Conservation (phyloP, 2,797 vertebrate species). For the Furcifer pardalis region DNA sequence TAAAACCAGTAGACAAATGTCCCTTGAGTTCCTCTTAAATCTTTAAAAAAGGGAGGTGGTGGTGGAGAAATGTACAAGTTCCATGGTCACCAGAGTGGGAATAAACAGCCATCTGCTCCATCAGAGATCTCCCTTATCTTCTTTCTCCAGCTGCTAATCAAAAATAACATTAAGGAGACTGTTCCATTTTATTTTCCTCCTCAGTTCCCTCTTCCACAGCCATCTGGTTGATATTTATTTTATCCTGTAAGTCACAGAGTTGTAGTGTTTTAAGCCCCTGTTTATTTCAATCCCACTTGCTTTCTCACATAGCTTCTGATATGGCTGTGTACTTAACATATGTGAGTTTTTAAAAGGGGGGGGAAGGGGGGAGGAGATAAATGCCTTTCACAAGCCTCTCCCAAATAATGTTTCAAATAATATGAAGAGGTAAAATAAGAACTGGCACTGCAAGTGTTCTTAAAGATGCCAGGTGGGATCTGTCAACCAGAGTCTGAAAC, state of each 20-base stretch:
- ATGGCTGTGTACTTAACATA: background rate
- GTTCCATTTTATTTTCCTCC: conserved; percentile 1
- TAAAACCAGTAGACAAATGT: background rate
- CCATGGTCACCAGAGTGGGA: background rate
- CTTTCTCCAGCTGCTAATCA: conserved; percentile 8
- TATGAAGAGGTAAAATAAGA: conserved; percentile 26
- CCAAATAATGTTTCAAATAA: conserved; percentile 9
- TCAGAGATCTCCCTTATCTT: conserved; percentile 19
- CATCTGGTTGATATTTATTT: conserved; percentile 19
- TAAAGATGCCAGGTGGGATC: conserved; percentile 26
- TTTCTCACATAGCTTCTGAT: background rate
- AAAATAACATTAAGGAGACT: background rate
- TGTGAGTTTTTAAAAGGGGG: background rate
- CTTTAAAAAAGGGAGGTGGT: background rate
- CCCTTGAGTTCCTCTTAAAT: background rate
- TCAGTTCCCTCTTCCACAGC: background rate
- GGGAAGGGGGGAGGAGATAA: background rate
- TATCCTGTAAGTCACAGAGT: background rate
- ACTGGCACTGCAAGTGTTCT: conserved; percentile 10
- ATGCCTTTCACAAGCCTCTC: conserved; percentile 11
- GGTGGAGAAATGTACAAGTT: background rate
- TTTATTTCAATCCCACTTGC: conserved; percentile 16
- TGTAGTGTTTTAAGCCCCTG: background rate
- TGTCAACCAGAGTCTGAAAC: conserved; percentile 29
- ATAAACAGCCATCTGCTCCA: background rate